Percentiles rank a stretch among this genome's conserved stretches.
Conservation (phyloP, 2,113 vertebrate genomes). For the Abramis brama region DNA sequence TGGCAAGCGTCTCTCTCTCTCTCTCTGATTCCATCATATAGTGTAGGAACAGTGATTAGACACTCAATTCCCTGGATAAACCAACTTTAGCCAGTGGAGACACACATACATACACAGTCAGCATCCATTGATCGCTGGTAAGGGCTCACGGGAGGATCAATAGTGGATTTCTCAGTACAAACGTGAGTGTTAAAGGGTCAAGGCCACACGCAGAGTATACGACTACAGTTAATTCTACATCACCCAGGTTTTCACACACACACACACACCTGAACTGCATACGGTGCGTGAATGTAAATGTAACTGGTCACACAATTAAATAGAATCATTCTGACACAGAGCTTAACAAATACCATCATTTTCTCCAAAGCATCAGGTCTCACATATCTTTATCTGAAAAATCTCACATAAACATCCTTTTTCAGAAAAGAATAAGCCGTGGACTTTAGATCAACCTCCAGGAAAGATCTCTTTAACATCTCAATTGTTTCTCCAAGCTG, state of each 20-base stretch:
- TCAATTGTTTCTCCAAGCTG: not conserved
- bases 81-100: slow-evolving; percentile 28
- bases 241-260: not conserved
- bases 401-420: not conserved
- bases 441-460: not conserved
- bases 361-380: not conserved
- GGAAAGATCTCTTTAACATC: not conserved
- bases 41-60: slow-evolving; percentile 38
- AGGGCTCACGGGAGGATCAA: slow-evolving; percentile 34
- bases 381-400: not conserved
- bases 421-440: not conserved
- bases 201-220: not conserved
- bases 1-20: slow-evolving; percentile 20
- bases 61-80: slow-evolving; percentile 39
- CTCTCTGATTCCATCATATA: slow-evolving; percentile 14
- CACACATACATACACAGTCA: slow-evolving; percentile 16
- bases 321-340: not conserved
- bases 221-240: not conserved
- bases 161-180: slow-evolving; percentile 42
- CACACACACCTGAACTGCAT: not conserved
- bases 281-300: not conserved
- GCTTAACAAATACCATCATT: not conserved
- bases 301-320: not conserved
- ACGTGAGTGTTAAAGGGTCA: slow-evolving; percentile 30
- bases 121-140: slow-evolving; percentile 26